Evolutionary conservation across 2,888 invertebrate genomes (phyloP), one percentile per base, ranked within the genome.

Genomic region (Arrhopalites spinosus): DNA sequence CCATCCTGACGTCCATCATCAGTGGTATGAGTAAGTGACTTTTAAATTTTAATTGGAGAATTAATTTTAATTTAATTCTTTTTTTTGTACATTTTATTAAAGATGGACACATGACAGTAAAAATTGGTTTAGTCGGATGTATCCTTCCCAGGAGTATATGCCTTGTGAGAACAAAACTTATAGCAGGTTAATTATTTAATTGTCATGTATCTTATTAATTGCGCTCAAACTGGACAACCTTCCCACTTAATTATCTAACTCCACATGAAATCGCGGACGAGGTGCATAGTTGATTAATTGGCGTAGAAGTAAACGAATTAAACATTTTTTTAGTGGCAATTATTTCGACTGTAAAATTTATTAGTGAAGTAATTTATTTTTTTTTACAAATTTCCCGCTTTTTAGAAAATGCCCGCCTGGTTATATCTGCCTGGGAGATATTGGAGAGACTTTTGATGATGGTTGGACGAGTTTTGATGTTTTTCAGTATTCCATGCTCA

Each of bases 401-500:
- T 7, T 29, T 85, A 89, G 90, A 83, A 90, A 90, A 84, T 94
- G 94, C 85, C 92, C 92, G 0, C 17, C 20, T 27, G 90, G 90
- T 81, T 92, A 91, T 87, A 92, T 92, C 66, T 97, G 97, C 86
- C 89, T 96, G 77, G 92, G 93, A 84, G 85, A 86, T 78, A 90
- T 95, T 75, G 96, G 96, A 25, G 94, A 93, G 73, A 97, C 97
- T 88, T 97, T 96, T 77, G 96, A 96, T 88, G 95, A 93, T 86
- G 97, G 96, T 78, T 97, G 94, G 88, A 96, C 96, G 77, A 96
- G 93, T 25, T 68, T 68, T 17, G 68, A 68, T 27, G 20, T 96
- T 88, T 96, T 97, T 87, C 91, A 96, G 84, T 96, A 95, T 95
- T 95, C 96, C 81, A 95, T 97, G 95, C 90, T 97, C 84, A 96